A percentile compares a stretch with the other conserved stretches of the same genome.
These are phyloP conservation scores for Drosophila punjabiensis DNA, from an alignment of 1,140 invertebrate species.

Conservation along the genomic window DNA sequence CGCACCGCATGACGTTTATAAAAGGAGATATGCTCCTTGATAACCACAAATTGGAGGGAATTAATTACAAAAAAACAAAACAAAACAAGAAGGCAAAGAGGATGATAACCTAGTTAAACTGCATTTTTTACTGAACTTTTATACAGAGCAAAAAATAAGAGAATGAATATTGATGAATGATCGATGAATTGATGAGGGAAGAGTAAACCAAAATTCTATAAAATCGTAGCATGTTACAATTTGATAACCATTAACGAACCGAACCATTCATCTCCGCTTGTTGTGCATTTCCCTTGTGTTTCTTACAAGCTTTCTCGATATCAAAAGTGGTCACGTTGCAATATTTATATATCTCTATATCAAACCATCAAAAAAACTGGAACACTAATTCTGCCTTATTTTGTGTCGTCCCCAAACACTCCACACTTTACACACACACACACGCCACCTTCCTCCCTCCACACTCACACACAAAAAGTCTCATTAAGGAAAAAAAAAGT, in stretches of 20 bases:
- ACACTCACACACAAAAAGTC: constrained; percentile 43
- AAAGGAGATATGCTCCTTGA: constrained; percentile 36
- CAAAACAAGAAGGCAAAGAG: constrained; percentile 15
- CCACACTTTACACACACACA: constrained; percentile 6
- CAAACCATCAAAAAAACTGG: constrained; percentile 7
- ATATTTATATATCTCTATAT: constrained; percentile 50
- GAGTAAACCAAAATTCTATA: constrained; percentile 64
- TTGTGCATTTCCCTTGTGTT: constrained; percentile 68
- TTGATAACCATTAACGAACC: constrained; percentile 51
- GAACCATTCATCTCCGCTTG: constrained; percentile 50
- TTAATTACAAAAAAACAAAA: constrained; percentile 28
- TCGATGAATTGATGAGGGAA: constrained; percentile 18
- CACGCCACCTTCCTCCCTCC: background rate
- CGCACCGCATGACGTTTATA: constrained; percentile 49
- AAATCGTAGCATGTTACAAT: constrained; percentile 66
- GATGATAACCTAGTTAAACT: constrained; percentile 76
- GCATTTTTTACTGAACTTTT: constrained; percentile 85
- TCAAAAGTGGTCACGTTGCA: constrained; percentile 70
- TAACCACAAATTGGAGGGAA: constrained; percentile 61
- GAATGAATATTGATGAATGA: constrained; percentile 26
- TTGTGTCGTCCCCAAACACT: constrained; percentile 34
- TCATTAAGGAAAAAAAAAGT: constrained; percentile 43
- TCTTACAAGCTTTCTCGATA: constrained; percentile 58
- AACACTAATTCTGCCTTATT: constrained; percentile 44
- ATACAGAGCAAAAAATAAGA: constrained; percentile 63